A percentile compares a stretch with the other conserved stretches of the same genome.
phyloP scores from a whole-genome alignment of 2,797 vertebrate species.

The Sparidentex hasta region DNA sequence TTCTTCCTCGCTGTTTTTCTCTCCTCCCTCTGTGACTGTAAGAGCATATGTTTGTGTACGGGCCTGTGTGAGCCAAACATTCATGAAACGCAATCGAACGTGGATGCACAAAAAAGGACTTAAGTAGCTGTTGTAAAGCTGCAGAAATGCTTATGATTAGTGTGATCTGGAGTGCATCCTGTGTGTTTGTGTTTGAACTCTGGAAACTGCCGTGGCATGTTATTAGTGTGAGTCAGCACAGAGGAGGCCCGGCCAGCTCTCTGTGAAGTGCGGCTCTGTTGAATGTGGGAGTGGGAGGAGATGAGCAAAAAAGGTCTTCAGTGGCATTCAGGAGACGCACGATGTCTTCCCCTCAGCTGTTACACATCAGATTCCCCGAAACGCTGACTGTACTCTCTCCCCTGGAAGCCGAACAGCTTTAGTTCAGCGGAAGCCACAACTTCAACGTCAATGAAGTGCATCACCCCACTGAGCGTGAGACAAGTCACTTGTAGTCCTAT shows the following conservation, averaged over 20 bases:
- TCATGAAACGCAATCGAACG: not conserved
- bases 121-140: not conserved
- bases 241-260: conserved; percentile 45
- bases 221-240: conserved; percentile 69
- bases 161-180: conserved; percentile 30
- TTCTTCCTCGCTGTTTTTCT: conserved; percentile 35
- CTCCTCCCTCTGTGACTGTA: not conserved
- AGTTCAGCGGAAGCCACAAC: conserved; percentile 10
- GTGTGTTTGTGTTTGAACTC: conserved; percentile 27
- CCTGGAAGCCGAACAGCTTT: conserved; percentile 25
- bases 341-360: conserved; percentile 66
- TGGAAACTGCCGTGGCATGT: conserved; percentile 39
- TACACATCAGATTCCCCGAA: conserved; percentile 61
- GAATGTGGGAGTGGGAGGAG: conserved; percentile 66
- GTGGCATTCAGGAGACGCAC: conserved; percentile 49
- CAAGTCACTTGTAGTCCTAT: conserved; percentile 12
- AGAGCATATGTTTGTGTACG: conserved; percentile 23
- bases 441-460: conserved; percentile 3
- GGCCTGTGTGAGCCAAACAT: not conserved
- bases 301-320: conserved; percentile 64
- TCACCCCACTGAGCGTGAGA: not conserved
- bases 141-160: conserved; percentile 1
- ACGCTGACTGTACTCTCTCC: conserved; percentile 41
- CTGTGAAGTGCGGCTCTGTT: conserved; percentile 51
- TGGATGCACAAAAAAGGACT: not conserved